Evolutionary conservation across 2,113 vertebrate genomes (phyloP), one percentile per base, ranked within the genome.

Genomic region (Jacana jacana): DNA sequence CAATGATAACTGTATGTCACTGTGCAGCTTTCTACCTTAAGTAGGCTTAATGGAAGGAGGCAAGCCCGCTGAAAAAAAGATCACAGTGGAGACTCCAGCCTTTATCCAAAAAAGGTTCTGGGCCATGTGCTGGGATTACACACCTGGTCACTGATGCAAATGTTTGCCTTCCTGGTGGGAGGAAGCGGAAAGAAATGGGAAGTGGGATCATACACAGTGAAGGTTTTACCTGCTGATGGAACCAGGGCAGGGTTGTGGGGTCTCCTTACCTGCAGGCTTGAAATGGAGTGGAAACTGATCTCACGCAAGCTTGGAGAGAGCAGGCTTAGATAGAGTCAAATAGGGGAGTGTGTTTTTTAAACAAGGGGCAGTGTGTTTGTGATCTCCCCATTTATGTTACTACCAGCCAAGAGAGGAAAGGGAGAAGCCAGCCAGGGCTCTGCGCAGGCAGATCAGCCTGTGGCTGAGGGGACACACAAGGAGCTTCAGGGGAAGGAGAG

Each of bases 401-500:
- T 48, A 42, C 15, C 8, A 16, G 9, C 19, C 30, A 19, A 54
- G 44, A 79, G 19, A 76, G 7, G 14, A 42, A 11, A 63, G 6
- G 8, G 16, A 54, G 30, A 30, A 86, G 31, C 11, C 22, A 44
- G 5, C 7, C 1, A 0, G 24, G 18, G 52, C 9, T 77, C 65
- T 71, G 63, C 13, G 23, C 25, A 40, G 23, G 40, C 31, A 81
- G 28, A 3, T 86, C 35, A 20, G 27, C 8, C 23, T 37, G 30
- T 0, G 1, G 6, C 37, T 51, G 48, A 12, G 27, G 9, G 11
- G 2, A 17, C 4, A 12, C 25, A 54, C 0, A 22, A 33, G 0
- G 28, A 13, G 30, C 51, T 69, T 42, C 48, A 63, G 60, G 40
- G 27, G 13, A 78, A 37, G 4, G 13, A 44, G 28, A 18, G 20